Evolutionary conservation across 2,888 invertebrate genomes (phyloP).

Genomic region (Polyommatus icarus): DNA sequence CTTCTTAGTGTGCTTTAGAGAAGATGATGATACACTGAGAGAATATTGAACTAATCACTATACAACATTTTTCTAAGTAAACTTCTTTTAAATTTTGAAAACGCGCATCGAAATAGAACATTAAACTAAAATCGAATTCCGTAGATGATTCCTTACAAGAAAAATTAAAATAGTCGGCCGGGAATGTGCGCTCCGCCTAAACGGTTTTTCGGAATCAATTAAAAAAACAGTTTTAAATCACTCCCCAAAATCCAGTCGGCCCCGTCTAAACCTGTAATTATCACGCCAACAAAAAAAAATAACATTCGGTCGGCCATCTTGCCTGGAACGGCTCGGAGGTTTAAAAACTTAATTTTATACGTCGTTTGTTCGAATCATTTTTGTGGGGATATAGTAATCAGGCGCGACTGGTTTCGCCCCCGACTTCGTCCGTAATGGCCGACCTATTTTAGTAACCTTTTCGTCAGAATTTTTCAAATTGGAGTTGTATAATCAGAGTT

Average conservation of each 20-base stretch:
- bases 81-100: not conserved
- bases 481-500: not conserved
- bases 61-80: not conserved
- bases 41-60: no score
- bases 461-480: not conserved
- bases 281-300: slow-evolving; percentile 47
- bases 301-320: slow-evolving; percentile 51
- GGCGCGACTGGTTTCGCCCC: slow-evolving; percentile 36
- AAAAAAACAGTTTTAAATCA: slow-evolving; percentile 41
- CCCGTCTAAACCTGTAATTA: slow-evolving; percentile 52
- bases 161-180: not conserved
- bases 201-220: slow-evolving; percentile 40
- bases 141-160: not conserved
- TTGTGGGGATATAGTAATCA: slow-evolving; percentile 46
- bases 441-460: not conserved
- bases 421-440: slow-evolving; percentile 25
- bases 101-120: not conserved
- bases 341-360: slow-evolving; percentile 64
- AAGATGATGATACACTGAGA: not conserved
- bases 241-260: slow-evolving; percentile 41
- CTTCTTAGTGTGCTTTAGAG: no score
- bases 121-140: not conserved
- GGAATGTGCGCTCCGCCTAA: slow-evolving; percentile 34
- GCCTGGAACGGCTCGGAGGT: slow-evolving; percentile 48
- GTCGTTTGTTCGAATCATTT: slow-evolving; percentile 54